These are phyloP conservation scores for Athalia circularis DNA, from an alignment of 2,888 invertebrate genomes.

Conservation along the genomic window DNA sequence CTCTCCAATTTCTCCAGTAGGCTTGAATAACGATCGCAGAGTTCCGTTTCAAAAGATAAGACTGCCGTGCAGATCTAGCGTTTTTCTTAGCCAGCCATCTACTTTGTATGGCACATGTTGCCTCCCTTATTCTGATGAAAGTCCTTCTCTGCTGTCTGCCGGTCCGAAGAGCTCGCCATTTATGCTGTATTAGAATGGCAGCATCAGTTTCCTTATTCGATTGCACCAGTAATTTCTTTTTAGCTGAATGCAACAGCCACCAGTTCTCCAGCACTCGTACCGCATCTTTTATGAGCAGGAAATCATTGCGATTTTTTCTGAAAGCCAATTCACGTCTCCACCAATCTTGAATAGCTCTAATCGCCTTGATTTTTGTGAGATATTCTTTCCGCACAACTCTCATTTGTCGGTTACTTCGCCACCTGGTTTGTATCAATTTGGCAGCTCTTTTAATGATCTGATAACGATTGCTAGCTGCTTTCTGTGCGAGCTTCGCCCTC, in stretches of 20 bases:
- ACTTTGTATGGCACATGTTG: conserved; percentile 52
- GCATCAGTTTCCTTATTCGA: conserved; percentile 69
- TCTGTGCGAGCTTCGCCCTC: conserved; percentile 67
- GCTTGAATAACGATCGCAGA: conserved; percentile 70
- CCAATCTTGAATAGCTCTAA: conserved; percentile 71
- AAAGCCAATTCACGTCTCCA: conserved; percentile 73
- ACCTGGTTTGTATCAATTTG: conserved; percentile 65
- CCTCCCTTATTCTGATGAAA: background rate
- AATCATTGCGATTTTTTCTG: conserved; percentile 70
- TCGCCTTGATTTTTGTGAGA: conserved; percentile 60
- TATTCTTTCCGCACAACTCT: conserved; percentile 72
- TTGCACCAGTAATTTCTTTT: conserved; percentile 71
- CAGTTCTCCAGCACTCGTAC: conserved; percentile 59
- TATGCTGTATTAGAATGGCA: conserved; percentile 58
- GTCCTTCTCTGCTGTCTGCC: conserved; percentile 40
- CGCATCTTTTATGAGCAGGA: conserved; percentile 69
- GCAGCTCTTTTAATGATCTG: conserved; percentile 65
- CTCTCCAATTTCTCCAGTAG: conserved; percentile 63
- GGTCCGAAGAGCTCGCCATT: conserved; percentile 55
- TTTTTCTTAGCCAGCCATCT: conserved; percentile 52
- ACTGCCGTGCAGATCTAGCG: conserved; percentile 37
- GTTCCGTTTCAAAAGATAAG: conserved; percentile 52
- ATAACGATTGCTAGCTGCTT: conserved; percentile 62
- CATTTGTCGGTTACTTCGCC: conserved; percentile 68
- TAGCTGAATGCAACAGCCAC: conserved; percentile 70